Evolutionary conservation across 2,113 vertebrate genomes (phyloP).

Genomic region (Dunckerocampus dactyliophorus): DNA sequence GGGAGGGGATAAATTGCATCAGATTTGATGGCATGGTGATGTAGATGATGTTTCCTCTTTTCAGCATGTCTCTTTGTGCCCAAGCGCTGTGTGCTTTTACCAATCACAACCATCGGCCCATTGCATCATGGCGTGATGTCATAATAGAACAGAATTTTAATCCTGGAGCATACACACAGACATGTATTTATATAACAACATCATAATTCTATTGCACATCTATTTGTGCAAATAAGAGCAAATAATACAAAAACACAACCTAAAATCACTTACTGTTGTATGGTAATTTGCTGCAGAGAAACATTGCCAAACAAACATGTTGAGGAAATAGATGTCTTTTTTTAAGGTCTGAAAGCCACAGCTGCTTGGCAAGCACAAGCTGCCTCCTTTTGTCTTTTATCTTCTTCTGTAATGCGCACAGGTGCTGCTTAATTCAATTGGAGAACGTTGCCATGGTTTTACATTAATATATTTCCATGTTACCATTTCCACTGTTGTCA

Average conservation of each 20-base stretch:
- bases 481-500: constrained; percentile 83
- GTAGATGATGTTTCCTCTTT: constrained; percentile 71
- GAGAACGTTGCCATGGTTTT: constrained; percentile 86
- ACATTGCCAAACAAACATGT: constrained; percentile 65
- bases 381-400: constrained; percentile 77
- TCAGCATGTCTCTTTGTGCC: constrained; percentile 52
- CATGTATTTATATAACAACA: no score
- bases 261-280: constrained; percentile 19
- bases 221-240: constrained; percentile 59
- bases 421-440: constrained; percentile 87
- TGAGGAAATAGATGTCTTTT: constrained; percentile 64
- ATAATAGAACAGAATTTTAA: constrained; percentile 56
- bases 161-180: constrained; percentile 27
- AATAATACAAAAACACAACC: constrained; percentile 39
- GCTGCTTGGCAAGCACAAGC: constrained; percentile 76
- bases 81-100: constrained; percentile 47
- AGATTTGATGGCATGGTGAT: constrained; percentile 72
- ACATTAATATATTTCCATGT: constrained; percentile 86
- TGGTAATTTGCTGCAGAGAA: constrained; percentile 63
- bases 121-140: constrained; percentile 54
- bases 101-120: constrained; percentile 53
- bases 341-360: constrained; percentile 76
- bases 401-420: constrained; percentile 81
- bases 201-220: constrained; percentile 56
- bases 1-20: constrained; percentile 58